Conservation (phyloP, 2,113 vertebrate genomes). For the Donacobius atricapilla region DNA sequence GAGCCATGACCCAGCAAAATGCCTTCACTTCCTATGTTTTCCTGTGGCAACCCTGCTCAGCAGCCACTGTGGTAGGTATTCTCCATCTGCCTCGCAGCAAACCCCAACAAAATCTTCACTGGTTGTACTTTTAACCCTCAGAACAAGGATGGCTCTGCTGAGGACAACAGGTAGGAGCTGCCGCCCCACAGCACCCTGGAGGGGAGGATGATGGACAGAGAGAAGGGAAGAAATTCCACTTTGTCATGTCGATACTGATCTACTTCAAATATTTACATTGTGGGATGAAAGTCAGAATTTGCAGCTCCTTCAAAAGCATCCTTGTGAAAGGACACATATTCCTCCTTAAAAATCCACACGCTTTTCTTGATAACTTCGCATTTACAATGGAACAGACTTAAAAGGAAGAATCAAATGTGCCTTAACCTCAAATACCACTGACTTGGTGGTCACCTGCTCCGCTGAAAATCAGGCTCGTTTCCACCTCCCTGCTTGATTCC, state of each 20-base stretch:
- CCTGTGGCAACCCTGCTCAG: background rate
- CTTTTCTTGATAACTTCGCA: background rate
- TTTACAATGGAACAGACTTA: background rate
- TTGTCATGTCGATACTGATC: background rate
- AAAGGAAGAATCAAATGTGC: background rate
- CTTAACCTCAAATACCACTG: background rate
- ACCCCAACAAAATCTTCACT: background rate
- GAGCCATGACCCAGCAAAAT: background rate
- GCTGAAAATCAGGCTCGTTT: background rate
- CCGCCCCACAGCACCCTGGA: background rate
- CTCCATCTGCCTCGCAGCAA: background rate
- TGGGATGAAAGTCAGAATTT: background rate
- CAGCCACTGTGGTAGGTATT: background rate
- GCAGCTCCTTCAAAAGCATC: background rate
- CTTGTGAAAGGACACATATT: background rate
- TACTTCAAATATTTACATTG: background rate
- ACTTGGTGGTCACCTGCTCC: background rate
- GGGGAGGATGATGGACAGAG: background rate
- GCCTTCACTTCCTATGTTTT: background rate
- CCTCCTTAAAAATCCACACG: background rate
- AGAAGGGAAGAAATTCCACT: background rate
- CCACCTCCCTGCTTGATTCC: background rate
- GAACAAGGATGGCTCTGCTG: background rate
- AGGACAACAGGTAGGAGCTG: background rate
- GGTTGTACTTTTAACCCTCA: background rate